phyloP scores from a whole-genome alignment of 30 jellyfish, hydroid and myxozoan species.

The Turritopsis dohrnii region DNA sequence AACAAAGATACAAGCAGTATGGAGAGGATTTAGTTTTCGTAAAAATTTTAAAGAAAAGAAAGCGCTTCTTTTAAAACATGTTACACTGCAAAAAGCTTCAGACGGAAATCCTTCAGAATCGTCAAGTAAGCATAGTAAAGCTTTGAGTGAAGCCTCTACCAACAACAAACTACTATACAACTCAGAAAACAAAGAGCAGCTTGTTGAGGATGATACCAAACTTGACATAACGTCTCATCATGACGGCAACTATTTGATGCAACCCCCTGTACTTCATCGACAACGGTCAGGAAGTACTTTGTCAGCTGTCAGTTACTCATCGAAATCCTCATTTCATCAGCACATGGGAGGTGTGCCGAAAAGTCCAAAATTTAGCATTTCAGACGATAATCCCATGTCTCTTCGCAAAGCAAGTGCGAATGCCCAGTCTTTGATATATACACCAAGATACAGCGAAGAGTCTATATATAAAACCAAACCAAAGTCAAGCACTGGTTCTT shows the following conservation, averaged over 20 bases:
- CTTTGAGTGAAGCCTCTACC: background rate
- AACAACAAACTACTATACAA: background rate
- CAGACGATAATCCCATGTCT: conserved; percentile 25
- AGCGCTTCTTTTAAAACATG: conserved; percentile 6
- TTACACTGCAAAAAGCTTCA: background rate
- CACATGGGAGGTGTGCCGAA: background rate
- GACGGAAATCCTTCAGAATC: background rate
- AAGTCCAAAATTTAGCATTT: conserved; percentile 25
- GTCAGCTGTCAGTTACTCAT: conserved; percentile 16
- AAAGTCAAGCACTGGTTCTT: conserved; percentile 17
- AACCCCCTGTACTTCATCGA: conserved; percentile 5
- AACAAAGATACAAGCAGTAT: conserved; percentile 64
- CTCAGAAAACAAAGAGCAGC: background rate
- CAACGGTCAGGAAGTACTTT: conserved; percentile 19
- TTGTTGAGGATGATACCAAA: background rate
- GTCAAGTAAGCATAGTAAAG: background rate
- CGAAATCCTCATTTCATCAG: conserved; percentile 21
- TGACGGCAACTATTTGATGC: background rate
- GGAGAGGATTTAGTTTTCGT: conserved; percentile 76
- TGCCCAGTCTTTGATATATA: background rate
- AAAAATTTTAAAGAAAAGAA: conserved; percentile 34
- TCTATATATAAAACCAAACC: background rate
- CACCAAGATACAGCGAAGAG: background rate
- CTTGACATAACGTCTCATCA: background rate
- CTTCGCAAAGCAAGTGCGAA: conserved; percentile 9